Base-by-base conservation (phyloP, 1,140 invertebrate genomes). In the Tetramorium simillimum region DNA sequence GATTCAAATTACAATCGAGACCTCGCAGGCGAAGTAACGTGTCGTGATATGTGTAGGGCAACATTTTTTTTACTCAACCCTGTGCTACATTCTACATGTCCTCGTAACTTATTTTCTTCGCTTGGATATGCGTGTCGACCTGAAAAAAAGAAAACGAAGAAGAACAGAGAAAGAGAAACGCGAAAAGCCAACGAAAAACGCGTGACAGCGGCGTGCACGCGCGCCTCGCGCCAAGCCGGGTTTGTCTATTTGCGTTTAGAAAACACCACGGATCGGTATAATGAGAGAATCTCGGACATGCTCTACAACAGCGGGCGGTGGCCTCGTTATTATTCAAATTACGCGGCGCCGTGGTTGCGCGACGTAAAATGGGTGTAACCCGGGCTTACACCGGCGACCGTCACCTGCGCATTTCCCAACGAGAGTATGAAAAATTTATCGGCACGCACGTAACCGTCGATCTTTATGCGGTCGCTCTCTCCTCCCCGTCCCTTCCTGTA, bases 321-420 rank as follows among this genome's bases (percentile, higher is more conserved):
- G 63, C 16, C 40, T 56, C 80, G 80, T 84, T 84, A 84, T 84
- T 84, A 84, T 84, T 84, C 69, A 84, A 84, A 84, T 84, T 84
- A 84, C 58, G 51, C 40, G 69, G 4, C 43, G 53, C 28, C 40
- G 53, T 84, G 43, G 69, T 62, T 75, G 24, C 69, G 51, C 69
- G 80, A 84, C 28, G 80, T 75, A 75, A 84, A 84, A 62, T 84
- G 80, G 14, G 40, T 84, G 53, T 75, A 73, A 84, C 40, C 46
- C 33, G 77, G 49, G 40, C 53, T 73, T 84, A 84, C 80, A 75
- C 69, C 53, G 69, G 24, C 53, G 43, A 49, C 80, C 63, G 69
- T 84, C 80, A 84, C 53, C 80, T 75, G 80, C 69, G 40, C 80
- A 75, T 84, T 84, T 84, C 43, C 69, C 80, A 43, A 84, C 69